phyloP scores from a whole-genome alignment of 2,888 invertebrate species.

The Tanaodytes sp. region DNA sequence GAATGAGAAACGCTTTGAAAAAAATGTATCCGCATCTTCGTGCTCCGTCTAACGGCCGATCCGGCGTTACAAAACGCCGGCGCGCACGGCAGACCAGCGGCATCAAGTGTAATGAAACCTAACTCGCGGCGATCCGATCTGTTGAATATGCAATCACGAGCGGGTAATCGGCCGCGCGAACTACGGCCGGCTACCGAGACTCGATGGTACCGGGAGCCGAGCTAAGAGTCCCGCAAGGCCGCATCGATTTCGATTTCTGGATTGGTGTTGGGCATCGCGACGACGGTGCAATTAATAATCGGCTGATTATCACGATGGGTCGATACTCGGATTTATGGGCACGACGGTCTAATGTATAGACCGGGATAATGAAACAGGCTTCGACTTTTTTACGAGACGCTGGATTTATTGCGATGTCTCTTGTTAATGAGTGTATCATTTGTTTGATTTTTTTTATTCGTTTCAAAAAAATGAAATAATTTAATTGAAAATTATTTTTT shows the following conservation, averaged over 20 bases:
- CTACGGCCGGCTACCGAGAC: no score
- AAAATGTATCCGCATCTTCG: constrained; percentile 69
- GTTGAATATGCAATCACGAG: constrained; percentile 55
- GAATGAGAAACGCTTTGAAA: constrained; percentile 71
- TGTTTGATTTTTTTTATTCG: no score
- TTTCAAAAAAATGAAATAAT: no score
- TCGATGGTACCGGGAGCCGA: no score
- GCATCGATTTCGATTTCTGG: constrained; percentile 31
- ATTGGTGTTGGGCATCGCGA: constrained; percentile 24
- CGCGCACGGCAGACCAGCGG: constrained; percentile 51
- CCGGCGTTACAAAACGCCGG: constrained; percentile 49
- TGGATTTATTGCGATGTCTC: no score
- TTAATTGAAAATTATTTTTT: no score
- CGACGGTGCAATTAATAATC: constrained; percentile 33
- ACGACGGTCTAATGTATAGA: constrained; percentile 11
- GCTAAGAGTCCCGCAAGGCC: not conserved
- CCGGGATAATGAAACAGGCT: constrained; percentile 9
- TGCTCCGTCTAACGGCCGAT: constrained; percentile 54
- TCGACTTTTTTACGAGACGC: no score
- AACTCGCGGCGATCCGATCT: constrained; percentile 51
- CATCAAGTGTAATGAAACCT: constrained; percentile 54
- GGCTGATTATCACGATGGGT: constrained; percentile 9
- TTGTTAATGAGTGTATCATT: no score
- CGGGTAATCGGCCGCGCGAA: constrained; percentile 50
- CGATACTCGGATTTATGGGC: constrained; percentile 25